Conservation (phyloP, 1,140 invertebrate genomes). For the Aleiodes sp. region DNA sequence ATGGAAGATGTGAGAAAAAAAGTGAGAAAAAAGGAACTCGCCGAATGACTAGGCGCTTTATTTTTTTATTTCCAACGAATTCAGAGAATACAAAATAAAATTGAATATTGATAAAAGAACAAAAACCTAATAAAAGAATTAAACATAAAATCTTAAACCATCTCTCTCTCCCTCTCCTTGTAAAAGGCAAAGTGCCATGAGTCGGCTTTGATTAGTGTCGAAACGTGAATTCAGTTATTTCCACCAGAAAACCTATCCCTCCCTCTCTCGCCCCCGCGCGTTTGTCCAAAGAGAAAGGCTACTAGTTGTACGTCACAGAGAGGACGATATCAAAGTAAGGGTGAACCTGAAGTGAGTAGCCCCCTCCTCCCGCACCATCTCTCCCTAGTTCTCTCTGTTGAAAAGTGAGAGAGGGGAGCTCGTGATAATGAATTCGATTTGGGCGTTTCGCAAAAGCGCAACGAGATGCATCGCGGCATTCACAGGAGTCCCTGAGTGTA, state of each 20-base stretch:
- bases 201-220: constrained; percentile 50
- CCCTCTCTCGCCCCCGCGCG: neutral
- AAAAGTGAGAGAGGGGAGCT: constrained; percentile 36
- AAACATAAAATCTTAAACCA: constrained; percentile 13
- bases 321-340: constrained; percentile 14
- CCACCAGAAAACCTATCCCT: too few species aligned
- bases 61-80: too few species aligned
- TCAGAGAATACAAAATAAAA: too few species aligned
- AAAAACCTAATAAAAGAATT: too few species aligned
- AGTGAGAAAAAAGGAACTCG: neutral
- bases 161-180: constrained; percentile 16
- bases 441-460: constrained; percentile 59
- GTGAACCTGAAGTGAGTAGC: constrained; percentile 5
- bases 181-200: constrained; percentile 40
- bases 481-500: neutral
- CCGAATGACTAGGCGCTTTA: constrained; percentile 5
- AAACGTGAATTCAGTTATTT: constrained; percentile 44
- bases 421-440: constrained; percentile 65
- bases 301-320: neutral
- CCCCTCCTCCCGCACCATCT: too few species aligned
- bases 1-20: neutral
- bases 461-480: constrained; percentile 41
- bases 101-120: too few species aligned
- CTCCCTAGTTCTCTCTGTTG: too few species aligned
- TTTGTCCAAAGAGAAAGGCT: neutral